phyloP scores from a whole-genome alignment of 2,113 vertebrate species.

The Gadus chalcogrammus region DNA sequence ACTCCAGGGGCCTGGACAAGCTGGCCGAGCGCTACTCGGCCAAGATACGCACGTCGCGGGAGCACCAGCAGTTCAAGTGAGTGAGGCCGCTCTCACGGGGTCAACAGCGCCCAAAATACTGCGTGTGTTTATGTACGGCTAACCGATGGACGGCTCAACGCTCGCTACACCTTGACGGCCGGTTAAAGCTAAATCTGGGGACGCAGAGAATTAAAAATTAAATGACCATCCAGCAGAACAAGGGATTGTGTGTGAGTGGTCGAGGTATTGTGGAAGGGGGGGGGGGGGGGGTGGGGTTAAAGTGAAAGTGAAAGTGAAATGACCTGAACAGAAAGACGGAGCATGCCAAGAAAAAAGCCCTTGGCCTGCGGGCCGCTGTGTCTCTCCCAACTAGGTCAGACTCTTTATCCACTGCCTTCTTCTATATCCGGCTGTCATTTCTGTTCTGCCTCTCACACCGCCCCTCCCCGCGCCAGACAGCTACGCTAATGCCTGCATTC shows the following conservation, averaged over 20 bases:
- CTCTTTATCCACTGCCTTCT: constrained; percentile 30
- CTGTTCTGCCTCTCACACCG: too few species aligned
- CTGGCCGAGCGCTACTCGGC: constrained; percentile 90
- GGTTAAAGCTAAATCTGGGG: too few species aligned
- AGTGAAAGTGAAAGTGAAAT: constrained; percentile 48
- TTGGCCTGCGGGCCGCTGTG: constrained; percentile 61
- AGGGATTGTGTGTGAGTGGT: constrained; percentile 20
- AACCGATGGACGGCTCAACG: not conserved
- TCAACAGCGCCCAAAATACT: constrained; percentile 1
- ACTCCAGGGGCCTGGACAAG: constrained; percentile 90
- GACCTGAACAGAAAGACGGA: constrained; percentile 62
- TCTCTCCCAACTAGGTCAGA: constrained; percentile 69
- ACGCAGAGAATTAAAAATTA: too few species aligned
- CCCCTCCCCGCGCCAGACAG: too few species aligned
- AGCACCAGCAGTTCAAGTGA: constrained; percentile 94
- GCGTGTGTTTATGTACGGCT: constrained; percentile 2
- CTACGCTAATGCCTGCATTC: too few species aligned
- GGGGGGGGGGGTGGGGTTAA: constrained; percentile 10
- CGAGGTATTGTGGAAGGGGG: constrained; percentile 9
- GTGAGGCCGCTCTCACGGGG: constrained; percentile 28
- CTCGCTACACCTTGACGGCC: not conserved
- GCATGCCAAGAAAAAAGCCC: constrained; percentile 52
- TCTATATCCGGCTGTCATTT: constrained; percentile 57
- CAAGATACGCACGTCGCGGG: constrained; percentile 89
- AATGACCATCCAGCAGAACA: not conserved